Evolutionary conservation across 2,888 invertebrate genomes (phyloP).

Genomic region (Archaeoteleia sp.): DNA sequence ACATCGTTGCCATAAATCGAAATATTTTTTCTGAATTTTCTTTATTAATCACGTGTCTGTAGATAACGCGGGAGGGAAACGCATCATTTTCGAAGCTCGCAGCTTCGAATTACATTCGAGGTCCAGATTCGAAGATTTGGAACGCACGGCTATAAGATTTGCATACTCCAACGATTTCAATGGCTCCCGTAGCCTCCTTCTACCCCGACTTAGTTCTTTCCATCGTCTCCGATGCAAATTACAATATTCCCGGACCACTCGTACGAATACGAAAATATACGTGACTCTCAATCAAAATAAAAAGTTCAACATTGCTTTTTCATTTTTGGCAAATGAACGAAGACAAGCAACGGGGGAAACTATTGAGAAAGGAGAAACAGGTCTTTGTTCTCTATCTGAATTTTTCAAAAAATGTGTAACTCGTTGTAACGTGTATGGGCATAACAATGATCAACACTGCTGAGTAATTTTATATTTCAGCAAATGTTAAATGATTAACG

Average conservation of each 20-base stretch:
- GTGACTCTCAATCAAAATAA: conserved; percentile 70
- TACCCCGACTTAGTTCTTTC: conserved; percentile 68
- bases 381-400: too few relatives aligned
- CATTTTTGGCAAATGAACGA: conserved; percentile 14
- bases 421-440: too few relatives aligned
- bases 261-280: conserved; percentile 72
- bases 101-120: conserved; percentile 14
- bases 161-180: conserved; percentile 69
- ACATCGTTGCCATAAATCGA: too few relatives aligned
- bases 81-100: conserved; percentile 13
- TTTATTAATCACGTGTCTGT: conserved; percentile 21
- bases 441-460: too few relatives aligned
- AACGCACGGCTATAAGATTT: conserved; percentile 63
- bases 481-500: too few relatives aligned
- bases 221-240: conserved; percentile 72
- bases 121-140: conserved; percentile 60
- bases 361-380: too few relatives aligned
- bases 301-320: conserved; percentile 24
- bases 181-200: conserved; percentile 56
- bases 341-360: conserved; percentile 4
- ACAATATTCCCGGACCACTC: conserved; percentile 72
- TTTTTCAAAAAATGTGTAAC: too few relatives aligned
- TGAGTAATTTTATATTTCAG: too few relatives aligned
- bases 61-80: conserved; percentile 5
- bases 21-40: background rate